Evolutionary conservation across 1,140 invertebrate genomes (phyloP).

Genomic region (Camponotus floridanus): DNA sequence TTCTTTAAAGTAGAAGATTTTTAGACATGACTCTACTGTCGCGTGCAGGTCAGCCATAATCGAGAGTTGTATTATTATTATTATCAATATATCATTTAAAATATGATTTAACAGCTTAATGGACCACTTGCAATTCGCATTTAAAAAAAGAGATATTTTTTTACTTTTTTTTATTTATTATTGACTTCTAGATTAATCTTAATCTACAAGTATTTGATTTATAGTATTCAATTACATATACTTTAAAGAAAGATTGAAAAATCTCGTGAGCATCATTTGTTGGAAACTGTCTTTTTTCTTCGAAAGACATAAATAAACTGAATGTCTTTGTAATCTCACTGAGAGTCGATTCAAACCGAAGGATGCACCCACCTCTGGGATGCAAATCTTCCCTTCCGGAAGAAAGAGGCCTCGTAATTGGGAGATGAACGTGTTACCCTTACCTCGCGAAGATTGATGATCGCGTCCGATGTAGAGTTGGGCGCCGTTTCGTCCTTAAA

Average conservation of each 20-base stretch:
- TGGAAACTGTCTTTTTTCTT: neutral
- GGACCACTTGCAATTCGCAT: neutral
- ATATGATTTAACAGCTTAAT: neutral
- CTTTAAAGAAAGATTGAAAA: neutral
- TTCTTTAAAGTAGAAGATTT: neutral
- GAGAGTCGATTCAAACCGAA: conserved; percentile 58
- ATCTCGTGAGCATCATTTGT: neutral
- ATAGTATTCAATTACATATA: neutral
- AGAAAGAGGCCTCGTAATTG: conserved; percentile 71
- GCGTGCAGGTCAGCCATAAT: neutral
- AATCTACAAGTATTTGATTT: neutral
- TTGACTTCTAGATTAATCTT: neutral
- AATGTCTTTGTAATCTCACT: conserved; percentile 38
- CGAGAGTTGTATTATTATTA: neutral
- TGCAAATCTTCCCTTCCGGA: conserved; percentile 66
- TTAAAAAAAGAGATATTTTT: neutral
- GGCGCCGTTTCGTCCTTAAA: conserved; percentile 41
- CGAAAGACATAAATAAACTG: conserved; percentile 1
- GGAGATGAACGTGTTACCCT: conserved; percentile 74
- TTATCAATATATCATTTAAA: neutral
- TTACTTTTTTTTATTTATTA: neutral
- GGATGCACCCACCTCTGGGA: conserved; percentile 45
- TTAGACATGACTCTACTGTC: neutral
- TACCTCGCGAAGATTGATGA: conserved; percentile 70
- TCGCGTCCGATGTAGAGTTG: conserved; percentile 54